Evolutionary conservation across 1,140 invertebrate genomes (phyloP).

Genomic region (Lepidotrigona ventralis): DNA sequence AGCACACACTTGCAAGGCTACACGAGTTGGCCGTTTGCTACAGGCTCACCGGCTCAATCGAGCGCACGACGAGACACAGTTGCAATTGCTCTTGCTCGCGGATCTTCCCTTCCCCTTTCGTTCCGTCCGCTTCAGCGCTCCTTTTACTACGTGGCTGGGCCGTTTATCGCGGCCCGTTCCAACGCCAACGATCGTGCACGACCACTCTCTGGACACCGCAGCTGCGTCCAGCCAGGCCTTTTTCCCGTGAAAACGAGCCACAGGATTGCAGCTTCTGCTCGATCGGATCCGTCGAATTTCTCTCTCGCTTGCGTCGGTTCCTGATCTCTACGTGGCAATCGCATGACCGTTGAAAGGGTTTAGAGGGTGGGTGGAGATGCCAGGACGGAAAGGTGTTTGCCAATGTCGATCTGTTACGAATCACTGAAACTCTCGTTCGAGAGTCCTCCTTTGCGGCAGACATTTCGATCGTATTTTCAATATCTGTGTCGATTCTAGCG

Average conservation of each 20-base stretch:
- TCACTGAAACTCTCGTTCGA: too few relatives aligned
- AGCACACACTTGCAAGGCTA: constrained; percentile 28
- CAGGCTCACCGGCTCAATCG: constrained; percentile 51
- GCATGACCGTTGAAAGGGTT: background rate
- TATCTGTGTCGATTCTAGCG: background rate
- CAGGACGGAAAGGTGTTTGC: too few relatives aligned
- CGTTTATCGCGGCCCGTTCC: constrained; percentile 32
- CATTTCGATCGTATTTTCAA: background rate
- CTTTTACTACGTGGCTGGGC: background rate
- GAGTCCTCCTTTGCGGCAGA: too few relatives aligned
- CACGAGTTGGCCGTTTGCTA: constrained; percentile 31
- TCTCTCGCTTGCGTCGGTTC: background rate
- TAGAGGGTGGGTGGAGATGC: too few relatives aligned
- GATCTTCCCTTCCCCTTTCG: constrained; percentile 50
- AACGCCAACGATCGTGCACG: constrained; percentile 36
- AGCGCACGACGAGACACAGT: constrained; percentile 55
- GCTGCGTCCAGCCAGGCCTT: constrained; percentile 29
- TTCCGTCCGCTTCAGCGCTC: background rate
- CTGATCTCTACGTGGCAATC: background rate
- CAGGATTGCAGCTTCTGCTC: background rate
- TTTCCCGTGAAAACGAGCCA: constrained; percentile 28
- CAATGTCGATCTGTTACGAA: too few relatives aligned
- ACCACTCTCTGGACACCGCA: constrained; percentile 39
- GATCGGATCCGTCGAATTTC: background rate
- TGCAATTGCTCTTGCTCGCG: constrained; percentile 58